Evolutionary conservation across 2,888 invertebrate genomes (phyloP).

Genomic region (Chrysotoxum bicinctum): DNA sequence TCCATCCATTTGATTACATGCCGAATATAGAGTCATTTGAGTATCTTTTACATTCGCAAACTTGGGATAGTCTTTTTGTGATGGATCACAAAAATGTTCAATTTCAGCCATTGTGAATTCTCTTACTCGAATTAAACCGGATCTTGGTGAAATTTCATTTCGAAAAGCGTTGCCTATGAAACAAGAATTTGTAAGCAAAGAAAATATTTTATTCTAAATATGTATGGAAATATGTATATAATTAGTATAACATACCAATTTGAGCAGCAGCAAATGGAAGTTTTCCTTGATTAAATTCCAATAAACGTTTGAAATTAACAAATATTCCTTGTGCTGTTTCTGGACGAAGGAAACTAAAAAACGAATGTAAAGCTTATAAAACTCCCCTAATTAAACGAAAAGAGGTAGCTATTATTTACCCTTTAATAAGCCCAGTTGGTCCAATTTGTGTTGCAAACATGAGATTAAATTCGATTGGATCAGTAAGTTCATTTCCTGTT

Average conservation of each 20-base stretch:
- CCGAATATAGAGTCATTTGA: slow-evolving; percentile 93
- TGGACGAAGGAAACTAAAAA: slow-evolving; percentile 91
- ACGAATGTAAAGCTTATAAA: not conserved
- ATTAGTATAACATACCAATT: slow-evolving; percentile 86
- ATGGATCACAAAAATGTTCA: slow-evolving; percentile 99
- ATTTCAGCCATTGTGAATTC: slow-evolving; percentile 99
- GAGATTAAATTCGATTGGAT: slow-evolving; percentile 98
- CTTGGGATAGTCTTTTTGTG: slow-evolving; percentile 93
- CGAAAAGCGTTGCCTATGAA: slow-evolving; percentile 90
- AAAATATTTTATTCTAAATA: not conserved
- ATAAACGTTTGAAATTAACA: slow-evolving; percentile 98
- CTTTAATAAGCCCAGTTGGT: slow-evolving; percentile 96
- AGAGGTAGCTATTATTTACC: slow-evolving; percentile 82
- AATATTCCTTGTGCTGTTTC: slow-evolving; percentile 99
- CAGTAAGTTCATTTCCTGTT: slow-evolving; percentile 96
- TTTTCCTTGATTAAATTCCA: slow-evolving; percentile 98
- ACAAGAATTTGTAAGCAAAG: not conserved
- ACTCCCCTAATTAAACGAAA: not conserved
- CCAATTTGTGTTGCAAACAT: slow-evolving; percentile 99
- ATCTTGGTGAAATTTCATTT: slow-evolving; percentile 99
- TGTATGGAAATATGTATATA: too few relatives aligned
- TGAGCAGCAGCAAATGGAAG: slow-evolving; percentile 99
- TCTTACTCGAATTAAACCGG: slow-evolving; percentile 96
- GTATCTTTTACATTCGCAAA: slow-evolving; percentile 90
- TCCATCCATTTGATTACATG: slow-evolving; percentile 98